phyloP scores from a whole-genome alignment of 1,140 invertebrate genomes.

The Monomorium pharaonis region DNA sequence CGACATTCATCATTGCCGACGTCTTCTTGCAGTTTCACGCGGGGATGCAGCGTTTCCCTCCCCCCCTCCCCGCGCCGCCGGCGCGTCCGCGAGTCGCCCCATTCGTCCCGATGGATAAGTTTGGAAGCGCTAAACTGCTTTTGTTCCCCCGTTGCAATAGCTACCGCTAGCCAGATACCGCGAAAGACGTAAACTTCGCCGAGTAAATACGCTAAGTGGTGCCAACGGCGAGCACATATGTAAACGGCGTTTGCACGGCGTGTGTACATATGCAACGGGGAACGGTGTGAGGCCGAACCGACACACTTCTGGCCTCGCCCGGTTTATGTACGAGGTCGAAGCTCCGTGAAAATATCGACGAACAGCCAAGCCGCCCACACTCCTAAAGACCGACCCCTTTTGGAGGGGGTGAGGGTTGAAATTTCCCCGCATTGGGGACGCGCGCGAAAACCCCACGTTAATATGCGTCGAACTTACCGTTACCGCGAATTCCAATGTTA shows the following conservation, averaged over 20 bases:
- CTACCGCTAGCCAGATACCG: conserved; percentile 30
- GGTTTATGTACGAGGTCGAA: conserved; percentile 49
- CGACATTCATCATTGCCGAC: conserved; percentile 66
- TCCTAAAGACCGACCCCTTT: conserved; percentile 19
- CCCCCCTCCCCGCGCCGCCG: background rate
- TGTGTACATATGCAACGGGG: background rate
- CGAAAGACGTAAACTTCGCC: conserved; percentile 51
- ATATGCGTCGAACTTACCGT: conserved; percentile 41
- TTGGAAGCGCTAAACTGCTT: conserved; percentile 54
- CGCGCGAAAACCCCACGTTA: conserved; percentile 23
- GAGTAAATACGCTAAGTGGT: conserved; percentile 59
- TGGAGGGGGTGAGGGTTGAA: background rate
- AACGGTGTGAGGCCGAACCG: background rate
- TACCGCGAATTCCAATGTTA: conserved; percentile 40
- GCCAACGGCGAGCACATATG: conserved; percentile 29
- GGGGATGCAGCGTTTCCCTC: background rate
- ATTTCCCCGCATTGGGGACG: conserved; percentile 29
- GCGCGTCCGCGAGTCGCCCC: conserved; percentile 21
- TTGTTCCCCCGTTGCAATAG: conserved; percentile 39
- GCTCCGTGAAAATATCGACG: conserved; percentile 49
- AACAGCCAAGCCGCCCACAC: conserved; percentile 38
- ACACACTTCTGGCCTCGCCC: background rate
- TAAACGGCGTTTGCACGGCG: background rate
- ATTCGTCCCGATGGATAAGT: conserved; percentile 51
- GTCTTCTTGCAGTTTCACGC: conserved; percentile 39